Evolutionary conservation across 2,888 invertebrate genomes (phyloP).

Genomic region (Acleris laterana): DNA sequence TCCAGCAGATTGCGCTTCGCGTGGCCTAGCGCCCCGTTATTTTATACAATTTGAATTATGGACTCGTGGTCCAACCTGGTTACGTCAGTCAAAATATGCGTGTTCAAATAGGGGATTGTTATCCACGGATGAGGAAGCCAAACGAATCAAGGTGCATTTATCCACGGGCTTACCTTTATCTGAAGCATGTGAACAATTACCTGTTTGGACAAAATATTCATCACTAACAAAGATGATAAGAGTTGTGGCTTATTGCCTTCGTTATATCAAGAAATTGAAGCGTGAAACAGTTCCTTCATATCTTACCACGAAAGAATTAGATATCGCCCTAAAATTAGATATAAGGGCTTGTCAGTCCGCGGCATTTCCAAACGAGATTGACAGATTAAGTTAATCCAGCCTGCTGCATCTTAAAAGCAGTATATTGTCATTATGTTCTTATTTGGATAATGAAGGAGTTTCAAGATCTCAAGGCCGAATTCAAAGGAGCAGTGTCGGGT

Average conservation of each 20-base stretch:
- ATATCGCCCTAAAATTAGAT: slow-evolving; percentile 7
- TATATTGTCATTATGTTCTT: neutral
- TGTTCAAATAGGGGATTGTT: neutral
- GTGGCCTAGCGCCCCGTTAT: slow-evolving; percentile 40
- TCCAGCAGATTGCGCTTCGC: slow-evolving; percentile 48
- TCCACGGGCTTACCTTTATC: neutral
- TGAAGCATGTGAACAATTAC: slow-evolving; percentile 4
- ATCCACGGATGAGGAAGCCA: slow-evolving; percentile 32
- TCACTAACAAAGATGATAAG: slow-evolving; percentile 22
- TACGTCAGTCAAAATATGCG: neutral
- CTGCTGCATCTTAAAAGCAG: slow-evolving; percentile 14
- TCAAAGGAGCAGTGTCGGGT: slow-evolving; percentile 26
- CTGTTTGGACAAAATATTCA: slow-evolving; percentile 37
- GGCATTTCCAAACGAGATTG: neutral
- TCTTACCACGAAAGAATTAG: too few relatives aligned
- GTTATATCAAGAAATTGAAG: neutral
- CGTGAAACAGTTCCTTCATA: neutral
- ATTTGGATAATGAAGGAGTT: slow-evolving; percentile 39
- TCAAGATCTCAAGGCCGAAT: slow-evolving; percentile 45
- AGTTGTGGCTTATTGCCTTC: slow-evolving; percentile 2
- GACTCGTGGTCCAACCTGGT: slow-evolving; percentile 39
- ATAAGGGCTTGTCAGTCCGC: neutral
- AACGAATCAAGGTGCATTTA: slow-evolving; percentile 6
- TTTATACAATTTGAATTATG: slow-evolving; percentile 41
- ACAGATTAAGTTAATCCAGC: neutral